A percentile compares a stretch with the other conserved stretches of the same genome.
phyloP scores from a whole-genome alignment of 1,140 invertebrate species.

The Neuroterus valhalla region DNA sequence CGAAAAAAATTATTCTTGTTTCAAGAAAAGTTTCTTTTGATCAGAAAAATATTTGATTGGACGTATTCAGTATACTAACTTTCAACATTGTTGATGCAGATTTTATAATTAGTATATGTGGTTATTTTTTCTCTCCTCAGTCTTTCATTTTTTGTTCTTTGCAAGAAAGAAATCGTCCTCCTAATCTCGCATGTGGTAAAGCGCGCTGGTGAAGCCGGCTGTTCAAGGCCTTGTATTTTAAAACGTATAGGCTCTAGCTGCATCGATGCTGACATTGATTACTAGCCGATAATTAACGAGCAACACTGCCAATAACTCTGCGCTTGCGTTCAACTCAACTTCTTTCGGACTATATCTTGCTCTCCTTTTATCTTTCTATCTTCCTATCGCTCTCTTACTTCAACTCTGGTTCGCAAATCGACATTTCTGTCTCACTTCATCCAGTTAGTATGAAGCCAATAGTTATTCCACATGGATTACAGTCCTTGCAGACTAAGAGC shows the following conservation, averaged over 20 bases:
- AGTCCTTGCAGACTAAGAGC: slow-evolving; percentile 63
- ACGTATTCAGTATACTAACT: too few relatives aligned
- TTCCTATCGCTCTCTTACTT: neutral
- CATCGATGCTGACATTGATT: slow-evolving; percentile 58
- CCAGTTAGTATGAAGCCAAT: slow-evolving; percentile 62
- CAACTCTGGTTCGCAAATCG: neutral
- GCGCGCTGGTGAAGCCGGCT: neutral
- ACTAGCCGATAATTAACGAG: slow-evolving; percentile 62
- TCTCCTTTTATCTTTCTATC: neutral
- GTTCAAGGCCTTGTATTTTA: neutral
- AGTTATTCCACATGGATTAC: slow-evolving; percentile 71
- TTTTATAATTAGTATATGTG: too few relatives aligned
- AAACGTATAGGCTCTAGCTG: slow-evolving; percentile 29
- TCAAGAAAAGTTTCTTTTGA: too few relatives aligned
- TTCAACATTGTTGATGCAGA: too few relatives aligned
- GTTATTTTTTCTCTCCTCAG: too few relatives aligned
- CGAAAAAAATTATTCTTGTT: too few relatives aligned
- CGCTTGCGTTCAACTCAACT: slow-evolving; percentile 38
- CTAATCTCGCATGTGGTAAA: too few relatives aligned
- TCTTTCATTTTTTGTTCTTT: too few relatives aligned
- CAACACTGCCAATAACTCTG: slow-evolving; percentile 49
- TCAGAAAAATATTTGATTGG: too few relatives aligned
- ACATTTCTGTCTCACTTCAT: slow-evolving; percentile 29
- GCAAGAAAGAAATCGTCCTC: too few relatives aligned
- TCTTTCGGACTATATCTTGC: neutral